A percentile compares a stretch with the other conserved stretches of the same genome.
Evolutionary conservation across 1,140 invertebrate genomes (phyloP).

Genomic region (Tachypleus tridentatus): DNA sequence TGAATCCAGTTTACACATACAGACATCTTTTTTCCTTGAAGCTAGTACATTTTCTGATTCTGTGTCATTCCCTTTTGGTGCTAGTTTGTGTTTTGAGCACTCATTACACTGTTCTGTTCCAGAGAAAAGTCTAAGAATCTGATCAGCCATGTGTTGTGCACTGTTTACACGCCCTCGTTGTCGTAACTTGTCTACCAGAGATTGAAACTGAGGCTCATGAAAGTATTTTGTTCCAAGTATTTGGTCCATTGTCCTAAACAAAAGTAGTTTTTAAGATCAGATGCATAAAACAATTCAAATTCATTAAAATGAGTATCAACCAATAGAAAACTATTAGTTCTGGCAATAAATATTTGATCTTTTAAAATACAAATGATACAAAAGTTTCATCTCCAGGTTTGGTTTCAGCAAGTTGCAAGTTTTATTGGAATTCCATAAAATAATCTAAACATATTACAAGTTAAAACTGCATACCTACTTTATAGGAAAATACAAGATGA

Average conservation of each 20-base stretch:
- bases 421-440: no score
- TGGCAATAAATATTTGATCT: no score
- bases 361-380: no score
- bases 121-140: constrained; percentile 41
- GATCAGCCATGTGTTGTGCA: constrained; percentile 43
- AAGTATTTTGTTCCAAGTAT: constrained; percentile 74
- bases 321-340: no score
- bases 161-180: constrained; percentile 27
- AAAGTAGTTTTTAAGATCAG: neutral
- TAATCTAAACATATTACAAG: no score
- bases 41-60: neutral
- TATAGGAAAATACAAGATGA: no score
- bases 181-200: constrained; percentile 44
- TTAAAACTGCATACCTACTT: no score
- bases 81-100: neutral
- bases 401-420: no score
- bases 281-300: no score
- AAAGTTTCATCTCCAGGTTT: no score
- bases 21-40: neutral
- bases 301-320: no score
- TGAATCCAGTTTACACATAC: neutral
- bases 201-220: constrained; percentile 60
- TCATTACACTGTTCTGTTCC: neutral
- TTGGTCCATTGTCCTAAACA: constrained; percentile 54
- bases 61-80: neutral